Evolutionary conservation across 1,140 invertebrate genomes (phyloP), one percentile per base, ranked within the genome.

Genomic region (Papilio xuthus): DNA sequence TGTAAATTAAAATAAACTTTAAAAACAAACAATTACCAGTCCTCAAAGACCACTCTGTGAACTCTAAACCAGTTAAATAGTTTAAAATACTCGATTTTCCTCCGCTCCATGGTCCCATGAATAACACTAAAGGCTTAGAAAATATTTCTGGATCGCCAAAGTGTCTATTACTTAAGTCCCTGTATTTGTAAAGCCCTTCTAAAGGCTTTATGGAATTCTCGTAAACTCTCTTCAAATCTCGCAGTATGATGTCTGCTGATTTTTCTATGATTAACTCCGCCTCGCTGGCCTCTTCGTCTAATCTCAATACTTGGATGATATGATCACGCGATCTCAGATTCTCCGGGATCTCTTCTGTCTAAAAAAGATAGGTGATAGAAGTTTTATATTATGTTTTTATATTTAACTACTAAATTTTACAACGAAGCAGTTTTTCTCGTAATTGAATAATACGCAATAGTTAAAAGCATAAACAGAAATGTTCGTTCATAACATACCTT

Each of bases 21-120:
- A 56, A 60, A 28, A 67, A 18, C n/a, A 77, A 50, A 37, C 18
- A 32, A 79, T 90, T 95, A 98, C 98, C 98, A 92, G 98, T 98
- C 94, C 97, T 96, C 82, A 98, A 93, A 72, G 98, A 96, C 87
- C 96, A 96, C 82, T 96, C 95, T 7, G 96, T 97, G 89, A 97
- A 97, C 92, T 99, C 97, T 81, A 97, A 96, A 79, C 98, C 97
- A 18, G 98, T 95, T 71, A 99, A 94, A 94, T 99, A 99, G 93
- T 99, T 99, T 73, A 99, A 96, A 81, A 99, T 98, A 12, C 97
- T 97, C 4, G 98, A 98, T 94, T 99, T 99, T 83, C 98, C 98
- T 81, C 98, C 98, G 86, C 97, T 98, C 98, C 98, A 99, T 28
- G 98, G 98, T 50, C 98, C 98, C 97, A 99, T 97, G 86, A 99